phyloP scores from a whole-genome alignment of 2,113 vertebrate genomes.

The Leptodactylus fuscus region DNA sequence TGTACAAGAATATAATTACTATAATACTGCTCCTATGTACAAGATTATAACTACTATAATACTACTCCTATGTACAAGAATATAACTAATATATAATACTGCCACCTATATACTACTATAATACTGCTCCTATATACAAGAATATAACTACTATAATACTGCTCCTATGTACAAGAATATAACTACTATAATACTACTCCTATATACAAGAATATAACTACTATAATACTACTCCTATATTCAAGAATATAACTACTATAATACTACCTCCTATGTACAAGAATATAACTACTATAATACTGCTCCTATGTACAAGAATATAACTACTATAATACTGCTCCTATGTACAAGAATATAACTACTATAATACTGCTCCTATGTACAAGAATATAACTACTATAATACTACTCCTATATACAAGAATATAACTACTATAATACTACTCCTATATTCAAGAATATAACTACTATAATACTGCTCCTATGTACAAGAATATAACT shows the following conservation, averaged over 20 bases:
- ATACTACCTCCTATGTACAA: background rate
- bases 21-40: too few species aligned
- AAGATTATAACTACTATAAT: background rate
- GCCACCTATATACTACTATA: background rate
- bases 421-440: slow-evolving; percentile 3
- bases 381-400: slow-evolving; percentile 9
- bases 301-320: background rate
- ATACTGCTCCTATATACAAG: background rate
- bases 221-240: slow-evolving; percentile 1
- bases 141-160: background rate
- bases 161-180: background rate
- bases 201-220: slow-evolving; percentile 9
- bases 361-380: background rate
- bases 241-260: slow-evolving; percentile 1
- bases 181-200: background rate
- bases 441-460: background rate
- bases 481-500: slow-evolving; percentile 19
- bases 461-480: slow-evolving; percentile 1
- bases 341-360: background rate
- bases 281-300: background rate
- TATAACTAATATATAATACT: background rate
- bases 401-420: background rate
- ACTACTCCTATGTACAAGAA: background rate
- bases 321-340: background rate
- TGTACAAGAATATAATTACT: too few species aligned